Base-by-base conservation (phyloP, 2,797 vertebrate species). In the Champsocephalus gunnari region DNA sequence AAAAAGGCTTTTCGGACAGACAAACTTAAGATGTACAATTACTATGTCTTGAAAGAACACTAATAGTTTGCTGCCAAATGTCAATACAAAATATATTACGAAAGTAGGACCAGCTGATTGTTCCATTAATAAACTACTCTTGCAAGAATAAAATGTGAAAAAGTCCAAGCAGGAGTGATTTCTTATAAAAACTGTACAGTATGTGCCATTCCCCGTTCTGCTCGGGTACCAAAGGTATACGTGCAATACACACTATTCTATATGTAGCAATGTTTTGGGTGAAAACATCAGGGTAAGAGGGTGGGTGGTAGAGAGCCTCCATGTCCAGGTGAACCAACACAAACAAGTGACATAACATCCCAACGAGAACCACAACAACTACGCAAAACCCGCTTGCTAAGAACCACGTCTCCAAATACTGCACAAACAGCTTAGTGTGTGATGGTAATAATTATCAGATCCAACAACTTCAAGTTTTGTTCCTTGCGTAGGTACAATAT, bases 301-400 rank as follows among this genome's bases (percentile, higher is more conserved):
- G 62, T 60, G 28, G 28, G 28, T 28, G 28, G 73, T 66, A 54
- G 53, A 17, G 24, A 43, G 14, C 54, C 56, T 49, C 49, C 44
- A 62, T 68, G 66, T 13, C 38, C 63, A 57, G 50, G 24, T 71
- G 41, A 76, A 32, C 7, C 48, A 38, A 65, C 48, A 75, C 47
- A 82, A 79, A 85, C 76, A 83, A 72, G 66, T 80, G 81, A 82
- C 72, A 63, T 45, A 70, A 34, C 64, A 64, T 24, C 56, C 65
- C 67, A 48, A 19, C 1, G 12, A 44, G 16, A 80, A 32, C 79
- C 76, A 60, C 72, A 71, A 66, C 19, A 38, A 43, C 48, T n/a
- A 51, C 13, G 2, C 64, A 60, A 51, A 59, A 19, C 56, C 45
- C 75, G 45, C 44, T 21, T 9, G 44, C 59, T 64, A 71, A 62